A percentile compares a stretch with the other conserved stretches of the same genome.
Conservation (phyloP, 1,140 invertebrate species). For the fruit fly (Drosophila melanogaster) region DNA sequence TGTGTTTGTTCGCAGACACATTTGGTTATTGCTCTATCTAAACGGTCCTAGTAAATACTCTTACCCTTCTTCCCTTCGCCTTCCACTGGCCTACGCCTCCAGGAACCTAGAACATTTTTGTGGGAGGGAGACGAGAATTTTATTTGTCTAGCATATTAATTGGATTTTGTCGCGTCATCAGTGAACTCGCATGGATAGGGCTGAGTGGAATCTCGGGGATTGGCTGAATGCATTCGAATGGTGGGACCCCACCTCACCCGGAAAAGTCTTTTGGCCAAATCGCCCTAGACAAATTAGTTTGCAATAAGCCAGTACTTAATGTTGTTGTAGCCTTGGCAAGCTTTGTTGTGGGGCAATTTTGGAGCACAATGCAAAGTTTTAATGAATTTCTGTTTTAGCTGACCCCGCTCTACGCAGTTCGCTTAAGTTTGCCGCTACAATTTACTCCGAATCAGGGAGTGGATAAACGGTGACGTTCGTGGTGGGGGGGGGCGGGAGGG, state of each 20-base stretch:
- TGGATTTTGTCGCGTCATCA: constrained; percentile 82
- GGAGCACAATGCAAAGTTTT: constrained; percentile 77
- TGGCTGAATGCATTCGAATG: constrained; percentile 1
- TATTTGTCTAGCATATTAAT: constrained; percentile 83
- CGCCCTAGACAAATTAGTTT: constrained; percentile 77
- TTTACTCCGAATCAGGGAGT: constrained; percentile 31
- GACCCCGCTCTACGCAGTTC: constrained; percentile 54
- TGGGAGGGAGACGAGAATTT: constrained; percentile 40
- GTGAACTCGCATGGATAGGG: constrained; percentile 12
- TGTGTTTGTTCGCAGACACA: constrained; percentile 67
- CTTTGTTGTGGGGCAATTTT: constrained; percentile 47
- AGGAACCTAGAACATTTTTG: neutral
- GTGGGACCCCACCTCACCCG: neutral
- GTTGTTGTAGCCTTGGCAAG: constrained; percentile 8
- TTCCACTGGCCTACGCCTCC: constrained; percentile 1
- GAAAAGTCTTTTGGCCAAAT: constrained; percentile 68
- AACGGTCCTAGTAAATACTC: constrained; percentile 40
- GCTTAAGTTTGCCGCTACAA: constrained; percentile 69
- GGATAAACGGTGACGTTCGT: neutral
- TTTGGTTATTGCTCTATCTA: constrained; percentile 82
- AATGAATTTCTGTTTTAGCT: constrained; percentile 72
- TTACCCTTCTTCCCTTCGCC: neutral
- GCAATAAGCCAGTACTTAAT: constrained; percentile 57
- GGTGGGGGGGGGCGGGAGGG: constrained; percentile 26
- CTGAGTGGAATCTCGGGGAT: neutral